A percentile compares a stretch with the other conserved stretches of the same genome.
Evolutionary conservation across 2,797 vertebrate genomes (phyloP).

Genomic region (Acomys russatus): DNA sequence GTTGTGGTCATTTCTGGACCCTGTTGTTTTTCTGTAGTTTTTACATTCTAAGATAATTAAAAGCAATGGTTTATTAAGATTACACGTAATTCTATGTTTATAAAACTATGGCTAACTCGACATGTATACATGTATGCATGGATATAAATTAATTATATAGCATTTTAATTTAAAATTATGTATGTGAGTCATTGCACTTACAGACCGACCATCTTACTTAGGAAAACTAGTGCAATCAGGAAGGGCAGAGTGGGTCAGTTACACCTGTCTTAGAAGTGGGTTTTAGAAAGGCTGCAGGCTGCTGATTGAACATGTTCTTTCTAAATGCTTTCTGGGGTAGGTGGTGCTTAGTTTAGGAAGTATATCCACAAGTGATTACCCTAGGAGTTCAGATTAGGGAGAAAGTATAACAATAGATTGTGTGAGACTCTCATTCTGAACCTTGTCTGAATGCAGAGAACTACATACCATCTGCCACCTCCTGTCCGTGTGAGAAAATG

Average conservation of each 20-base stretch:
- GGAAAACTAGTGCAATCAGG: conserved; percentile 3
- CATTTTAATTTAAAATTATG: conserved; percentile 28
- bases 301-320: neutral
- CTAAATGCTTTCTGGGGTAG: neutral
- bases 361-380: neutral
- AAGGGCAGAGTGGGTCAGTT: neutral
- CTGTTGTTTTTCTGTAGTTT: conserved; percentile 70
- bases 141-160: conserved; percentile 31
- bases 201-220: neutral
- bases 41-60: conserved; percentile 71
- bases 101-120: conserved; percentile 59
- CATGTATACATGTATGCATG: neutral
- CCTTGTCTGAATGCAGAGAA: neutral
- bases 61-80: conserved; percentile 65
- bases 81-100: conserved; percentile 6
- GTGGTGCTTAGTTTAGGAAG: neutral
- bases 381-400: neutral
- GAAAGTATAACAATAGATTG: neutral
- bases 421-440: neutral
- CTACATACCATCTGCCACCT: neutral
- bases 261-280: neutral
- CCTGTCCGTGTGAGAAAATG: neutral
- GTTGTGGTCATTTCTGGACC: conserved; percentile 52
- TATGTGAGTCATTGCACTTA: neutral
- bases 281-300: neutral